A percentile compares a stretch with the other conserved stretches of the same genome.
Conservation (phyloP, 2,113 vertebrate species). For the Aldabrachelys gigantea region DNA sequence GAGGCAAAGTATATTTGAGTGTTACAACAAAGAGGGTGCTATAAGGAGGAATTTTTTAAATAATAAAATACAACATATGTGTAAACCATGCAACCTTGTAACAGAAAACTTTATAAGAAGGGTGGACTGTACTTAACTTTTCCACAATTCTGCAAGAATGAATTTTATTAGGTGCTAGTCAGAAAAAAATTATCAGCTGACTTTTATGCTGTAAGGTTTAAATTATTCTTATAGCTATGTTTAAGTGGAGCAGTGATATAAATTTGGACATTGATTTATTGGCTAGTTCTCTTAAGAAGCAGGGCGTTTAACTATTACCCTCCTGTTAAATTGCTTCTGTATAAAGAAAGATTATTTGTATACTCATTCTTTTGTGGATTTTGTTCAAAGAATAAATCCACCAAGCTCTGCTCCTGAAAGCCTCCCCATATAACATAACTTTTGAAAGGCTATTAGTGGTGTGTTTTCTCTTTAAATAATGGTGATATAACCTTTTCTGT, state of each 20-base stretch:
- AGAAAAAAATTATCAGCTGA: constrained; percentile 83
- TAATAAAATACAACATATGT: constrained; percentile 79
- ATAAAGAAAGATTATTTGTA: constrained; percentile 41
- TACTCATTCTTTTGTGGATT: constrained; percentile 48
- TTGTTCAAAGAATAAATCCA: constrained; percentile 25
- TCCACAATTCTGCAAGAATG: constrained; percentile 80
- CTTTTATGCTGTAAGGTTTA: constrained; percentile 77
- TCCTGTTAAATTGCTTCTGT: constrained; percentile 53
- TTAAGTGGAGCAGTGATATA: constrained; percentile 66
- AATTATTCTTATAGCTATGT: constrained; percentile 74
- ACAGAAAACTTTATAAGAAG: constrained; percentile 80
- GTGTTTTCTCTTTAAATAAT: constrained; percentile 40
- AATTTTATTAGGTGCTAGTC: constrained; percentile 83
- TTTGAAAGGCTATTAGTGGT: constrained; percentile 40
- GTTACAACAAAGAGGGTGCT: constrained; percentile 80
- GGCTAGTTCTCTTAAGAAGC: constrained; percentile 55
- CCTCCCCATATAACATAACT: constrained; percentile 47
- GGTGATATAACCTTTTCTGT: constrained; percentile 40
- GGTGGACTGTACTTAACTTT: constrained; percentile 77
- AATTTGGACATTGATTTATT: constrained; percentile 69
- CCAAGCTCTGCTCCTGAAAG: constrained; percentile 33
- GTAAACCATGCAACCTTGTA: constrained; percentile 76
- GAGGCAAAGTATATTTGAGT: constrained; percentile 69
- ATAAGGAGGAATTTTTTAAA: constrained; percentile 64
- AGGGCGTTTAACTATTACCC: constrained; percentile 70